Percentiles rank a stretch among this genome's conserved stretches.
Conservation (phyloP, 2,888 invertebrate species). For the Callinectes sapidus region DNA sequence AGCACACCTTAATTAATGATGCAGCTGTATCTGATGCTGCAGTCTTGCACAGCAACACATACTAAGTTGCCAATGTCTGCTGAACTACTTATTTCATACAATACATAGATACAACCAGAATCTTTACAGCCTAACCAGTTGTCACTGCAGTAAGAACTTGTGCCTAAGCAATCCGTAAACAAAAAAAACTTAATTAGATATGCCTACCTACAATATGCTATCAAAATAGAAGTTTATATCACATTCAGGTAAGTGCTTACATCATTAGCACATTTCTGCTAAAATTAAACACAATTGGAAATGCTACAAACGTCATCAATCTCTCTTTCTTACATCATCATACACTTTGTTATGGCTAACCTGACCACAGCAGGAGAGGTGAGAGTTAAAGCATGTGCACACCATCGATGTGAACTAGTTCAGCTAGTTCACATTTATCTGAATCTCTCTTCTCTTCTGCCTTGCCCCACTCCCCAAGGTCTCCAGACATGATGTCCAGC, state of each 20-base stretch:
- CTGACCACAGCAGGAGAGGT: background rate
- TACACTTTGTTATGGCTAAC: background rate
- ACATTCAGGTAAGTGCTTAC: conserved; percentile 22
- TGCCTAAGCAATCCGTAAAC: conserved; percentile 18
- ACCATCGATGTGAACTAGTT: conserved; percentile 55
- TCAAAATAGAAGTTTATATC: conserved; percentile 27
- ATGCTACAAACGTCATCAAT: background rate
- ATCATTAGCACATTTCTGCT: background rate
- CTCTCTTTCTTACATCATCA: background rate
- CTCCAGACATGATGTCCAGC: conserved; percentile 66
- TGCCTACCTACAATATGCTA: conserved; percentile 15
- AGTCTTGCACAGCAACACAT: background rate
- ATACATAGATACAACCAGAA: background rate
- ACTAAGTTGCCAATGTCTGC: background rate
- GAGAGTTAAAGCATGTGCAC: conserved; percentile 50
- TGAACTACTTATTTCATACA: background rate
- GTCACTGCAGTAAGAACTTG: background rate
- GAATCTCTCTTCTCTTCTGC: conserved; percentile 53
- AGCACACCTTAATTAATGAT: background rate
- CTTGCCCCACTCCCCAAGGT: conserved; percentile 68
- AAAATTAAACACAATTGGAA: background rate
- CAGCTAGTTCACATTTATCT: conserved; percentile 44
- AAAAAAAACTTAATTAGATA: background rate
- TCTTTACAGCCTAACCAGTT: background rate
- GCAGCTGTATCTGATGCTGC: background rate